Conservation (phyloP, 2,113 vertebrate species). For the Seriola dumerili region DNA sequence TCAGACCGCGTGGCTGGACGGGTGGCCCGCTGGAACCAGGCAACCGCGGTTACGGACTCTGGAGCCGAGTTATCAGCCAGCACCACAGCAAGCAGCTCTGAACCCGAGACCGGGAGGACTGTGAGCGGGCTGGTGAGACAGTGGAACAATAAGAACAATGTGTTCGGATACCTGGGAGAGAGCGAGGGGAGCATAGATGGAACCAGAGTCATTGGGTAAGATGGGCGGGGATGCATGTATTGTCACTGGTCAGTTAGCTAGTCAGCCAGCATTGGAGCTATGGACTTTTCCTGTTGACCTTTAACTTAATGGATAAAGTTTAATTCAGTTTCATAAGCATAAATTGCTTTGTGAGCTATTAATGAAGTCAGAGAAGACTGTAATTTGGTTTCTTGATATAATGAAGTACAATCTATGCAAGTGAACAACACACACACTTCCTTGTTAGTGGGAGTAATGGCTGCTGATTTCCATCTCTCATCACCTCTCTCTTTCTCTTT, state of each 20-base stretch:
- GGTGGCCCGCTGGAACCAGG: conserved; percentile 71
- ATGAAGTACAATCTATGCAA: background rate
- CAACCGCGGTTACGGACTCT: conserved; percentile 84
- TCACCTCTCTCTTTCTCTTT: background rate
- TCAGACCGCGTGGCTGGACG: conserved; percentile 92
- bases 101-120: conserved; percentile 87
- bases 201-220: conserved; percentile 66
- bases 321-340: background rate
- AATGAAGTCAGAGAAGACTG: background rate
- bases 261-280: background rate
- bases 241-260: background rate
- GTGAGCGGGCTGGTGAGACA: conserved; percentile 96
- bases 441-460: background rate
- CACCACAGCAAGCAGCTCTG: conserved; percentile 88
- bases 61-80: conserved; percentile 91
- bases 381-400: background rate
- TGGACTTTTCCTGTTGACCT: background rate
- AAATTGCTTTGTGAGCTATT: background rate
- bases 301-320: background rate
- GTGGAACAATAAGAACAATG: conserved; percentile 94
- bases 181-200: conserved; percentile 79
- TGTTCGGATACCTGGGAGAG: conserved; percentile 89
- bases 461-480: background rate
- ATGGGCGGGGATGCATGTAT: background rate
- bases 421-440: background rate